Evolutionary conservation across 1,140 invertebrate genomes (phyloP), one percentile per base, ranked within the genome.

Genomic region (Aphidius gifuensis): DNA sequence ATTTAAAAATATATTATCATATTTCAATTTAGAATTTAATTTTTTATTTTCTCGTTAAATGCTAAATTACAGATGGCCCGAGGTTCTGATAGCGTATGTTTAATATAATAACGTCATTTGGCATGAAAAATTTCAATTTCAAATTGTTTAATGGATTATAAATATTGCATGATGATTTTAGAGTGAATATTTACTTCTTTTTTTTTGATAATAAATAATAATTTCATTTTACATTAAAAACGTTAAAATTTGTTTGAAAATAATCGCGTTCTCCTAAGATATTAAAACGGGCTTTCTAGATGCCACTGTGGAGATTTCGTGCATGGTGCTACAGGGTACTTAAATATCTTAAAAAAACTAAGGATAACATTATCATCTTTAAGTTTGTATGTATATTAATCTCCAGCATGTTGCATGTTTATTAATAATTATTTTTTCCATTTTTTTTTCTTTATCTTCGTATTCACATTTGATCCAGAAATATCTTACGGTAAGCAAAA

Each of bases 61-160:
- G 23, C 23, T 32, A 32, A 32, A 32, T 32, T 66, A 53, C 80
- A 81, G 78, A 69, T 73, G 74, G 74, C 77, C 72, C 75, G 80
- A 79, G 80, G 78, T 74, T 79, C 78, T 68, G 80, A 80, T 74
- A 79, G 74, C 78, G 79, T 81, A 81, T 70, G 80, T 81, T 71
- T 6, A 71, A 70, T 69, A 58, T 69, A 58, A 32, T 32, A 32
- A 32, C 23, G 23, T 32, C 23, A 32, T 32, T 32, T 32, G 1
- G 23, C 23, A 32, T 32, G 23, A 32, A 32, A 32, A 32, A 32
- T 32, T 3, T 32, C 1, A 32, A 3, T 32, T 32, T 32, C 2
- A 32, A 32, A 1, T 32, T 32, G 23, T 32, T 32, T 32, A 32
- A 32, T 32, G 4, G 1, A 32, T 16, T 16, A 16, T 16, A 16